Percentiles rank a stretch among this genome's conserved stretches.
Conservation (phyloP, 2,797 vertebrate species). For the Crypturellus tataupa region DNA sequence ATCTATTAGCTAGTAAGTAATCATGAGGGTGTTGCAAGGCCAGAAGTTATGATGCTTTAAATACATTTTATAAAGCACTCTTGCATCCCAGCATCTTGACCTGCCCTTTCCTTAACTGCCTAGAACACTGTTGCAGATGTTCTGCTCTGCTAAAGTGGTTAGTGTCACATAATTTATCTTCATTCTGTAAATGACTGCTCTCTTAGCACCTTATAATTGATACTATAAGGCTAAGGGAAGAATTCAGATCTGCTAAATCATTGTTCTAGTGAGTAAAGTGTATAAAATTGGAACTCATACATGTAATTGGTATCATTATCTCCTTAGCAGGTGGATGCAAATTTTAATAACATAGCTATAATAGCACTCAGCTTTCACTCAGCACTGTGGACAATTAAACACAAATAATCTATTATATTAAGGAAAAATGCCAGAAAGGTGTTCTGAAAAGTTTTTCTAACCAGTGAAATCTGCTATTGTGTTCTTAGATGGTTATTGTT, state of each 20-base stretch:
- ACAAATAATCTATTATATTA: not conserved
- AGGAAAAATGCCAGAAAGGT: not conserved
- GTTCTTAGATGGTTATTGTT: not conserved
- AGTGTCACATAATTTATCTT: not conserved
- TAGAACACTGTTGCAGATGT: not conserved
- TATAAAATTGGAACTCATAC: not conserved
- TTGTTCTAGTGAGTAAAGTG: not conserved
- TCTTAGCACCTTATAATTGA: not conserved
- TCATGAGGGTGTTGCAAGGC: not conserved
- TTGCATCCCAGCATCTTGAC: not conserved
- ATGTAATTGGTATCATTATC: conserved; percentile 7
- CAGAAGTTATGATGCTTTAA: not conserved
- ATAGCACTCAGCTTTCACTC: not conserved
- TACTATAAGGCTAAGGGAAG: not conserved
- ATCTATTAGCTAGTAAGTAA: not conserved
- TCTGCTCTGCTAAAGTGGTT: not conserved
- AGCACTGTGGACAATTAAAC: conserved; percentile 24
- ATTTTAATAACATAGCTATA: not conserved
- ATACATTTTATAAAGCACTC: not conserved
- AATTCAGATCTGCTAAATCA: not conserved
- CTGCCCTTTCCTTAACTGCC: not conserved
- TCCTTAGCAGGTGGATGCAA: not conserved
- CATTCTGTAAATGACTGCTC: not conserved
- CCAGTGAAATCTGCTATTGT: not conserved
- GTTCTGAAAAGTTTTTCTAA: not conserved